These are phyloP conservation scores for Amphilophus citrinellus DNA, from an alignment of 2,113 vertebrate genomes.

Conservation along the genomic window DNA sequence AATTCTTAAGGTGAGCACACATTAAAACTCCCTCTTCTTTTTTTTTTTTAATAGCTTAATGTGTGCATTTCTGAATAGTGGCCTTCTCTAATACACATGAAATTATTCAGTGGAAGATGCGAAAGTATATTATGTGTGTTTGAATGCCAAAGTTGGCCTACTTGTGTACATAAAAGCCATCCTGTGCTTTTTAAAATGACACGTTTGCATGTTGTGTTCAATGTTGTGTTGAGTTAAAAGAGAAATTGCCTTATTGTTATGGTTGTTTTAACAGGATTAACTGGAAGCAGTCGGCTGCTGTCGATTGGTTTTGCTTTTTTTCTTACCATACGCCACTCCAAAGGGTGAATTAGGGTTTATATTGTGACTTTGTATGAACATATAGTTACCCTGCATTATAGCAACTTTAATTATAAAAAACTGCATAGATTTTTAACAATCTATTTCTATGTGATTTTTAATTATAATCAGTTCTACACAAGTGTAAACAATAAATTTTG, in stretches of 20 bases:
- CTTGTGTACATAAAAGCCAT: conserved; percentile 30
- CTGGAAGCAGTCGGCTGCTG: not conserved
- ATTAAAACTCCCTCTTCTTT: not conserved
- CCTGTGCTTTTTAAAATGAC: not conserved
- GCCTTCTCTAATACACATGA: not conserved
- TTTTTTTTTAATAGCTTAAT: not conserved
- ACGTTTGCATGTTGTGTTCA: not conserved
- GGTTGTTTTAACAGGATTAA: not conserved
- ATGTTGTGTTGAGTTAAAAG: not conserved
- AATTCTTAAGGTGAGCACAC: not conserved
- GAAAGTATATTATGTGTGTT: not conserved
- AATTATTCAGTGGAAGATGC: not conserved
- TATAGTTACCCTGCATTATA: not conserved
- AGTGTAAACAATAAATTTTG: not conserved
- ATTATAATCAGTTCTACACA: not conserved
- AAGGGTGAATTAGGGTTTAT: not conserved
- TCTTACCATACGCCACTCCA: conserved; percentile 6
- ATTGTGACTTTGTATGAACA: not conserved
- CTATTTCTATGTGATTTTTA: not conserved
- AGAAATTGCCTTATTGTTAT: conserved; percentile 33
- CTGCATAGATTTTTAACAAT: not conserved
- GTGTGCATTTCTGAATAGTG: not conserved
- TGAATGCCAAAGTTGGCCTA: conserved; percentile 10
- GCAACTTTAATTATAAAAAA: not conserved
- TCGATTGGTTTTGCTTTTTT: not conserved